Base-by-base conservation (phyloP, 2,113 vertebrate species). In the Fulica atra region DNA sequence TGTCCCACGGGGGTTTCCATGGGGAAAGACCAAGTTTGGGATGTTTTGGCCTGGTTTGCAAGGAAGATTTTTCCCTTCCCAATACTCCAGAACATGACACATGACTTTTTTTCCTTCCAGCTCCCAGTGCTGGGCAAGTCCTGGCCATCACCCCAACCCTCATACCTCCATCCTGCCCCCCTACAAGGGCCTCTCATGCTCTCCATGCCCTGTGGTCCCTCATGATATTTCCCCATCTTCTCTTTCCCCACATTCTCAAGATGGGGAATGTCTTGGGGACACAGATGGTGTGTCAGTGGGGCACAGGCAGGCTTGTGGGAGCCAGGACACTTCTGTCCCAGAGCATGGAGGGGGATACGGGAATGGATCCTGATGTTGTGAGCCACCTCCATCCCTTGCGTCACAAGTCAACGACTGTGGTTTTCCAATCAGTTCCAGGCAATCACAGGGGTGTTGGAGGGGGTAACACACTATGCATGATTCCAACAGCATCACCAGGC, bases 311-410 rank as follows among this genome's bases (percentile, higher is more conserved):
- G 40, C 40, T 40, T 40, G 40, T 40, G 10, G 40, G 40, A 40
- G 40, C 40, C 40, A 40, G 40, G 40, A 40, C 40, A 40, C 40
- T 13, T 10, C 40, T 40, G 40, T 40, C 40, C 40, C 40, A 40
- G 40, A 40, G 40, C 40, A 40, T n/a, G 65, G 72, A 56, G 26
- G 16, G 42, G 31, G 13, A n/a, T 11, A 6, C 6, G 23, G 68
- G 33, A 44, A 54, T 26, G 16, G 40, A 7, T 63, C 66, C 54
- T 3, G 7, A 23, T 26, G 35, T 24, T 3, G 0, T 2, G 10
- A 25, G 38, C 24, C n/a, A 38, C 51, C 51, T 72, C 65, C 7
- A 0, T 7, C 44, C 71, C 78, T 35, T 8, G 29, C 0, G 0
- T 40, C 65, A 53, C 71, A 16, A 25, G 5, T 36, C 78, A 16